Percentiles rank a stretch among this genome's conserved stretches.
These are phyloP conservation scores for Mastigias papua DNA, from an alignment of 30 jellyfish, hydroid and myxozoan genomes.

Conservation along the genomic window DNA sequence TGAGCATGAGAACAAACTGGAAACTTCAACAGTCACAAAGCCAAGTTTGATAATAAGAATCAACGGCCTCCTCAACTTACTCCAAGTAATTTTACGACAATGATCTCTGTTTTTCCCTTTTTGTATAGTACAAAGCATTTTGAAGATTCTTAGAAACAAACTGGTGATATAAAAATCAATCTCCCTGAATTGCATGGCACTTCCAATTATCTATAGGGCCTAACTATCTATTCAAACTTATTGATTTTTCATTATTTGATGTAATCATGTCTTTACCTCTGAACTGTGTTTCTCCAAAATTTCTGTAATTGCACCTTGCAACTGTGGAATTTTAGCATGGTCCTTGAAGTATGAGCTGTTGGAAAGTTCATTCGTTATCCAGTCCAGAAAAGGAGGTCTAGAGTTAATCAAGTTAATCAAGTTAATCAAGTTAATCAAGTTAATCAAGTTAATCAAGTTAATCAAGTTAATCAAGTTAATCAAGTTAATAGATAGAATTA, in stretches of 20 bases:
- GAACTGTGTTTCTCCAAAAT: constrained; percentile 42
- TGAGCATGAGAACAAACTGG: too few species aligned
- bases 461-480: not conserved
- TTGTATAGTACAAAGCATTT: too few species aligned
- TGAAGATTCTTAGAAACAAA: too few species aligned
- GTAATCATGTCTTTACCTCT: constrained; percentile 1
- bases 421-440: not conserved
- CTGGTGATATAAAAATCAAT: too few species aligned
- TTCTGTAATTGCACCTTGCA: constrained; percentile 29
- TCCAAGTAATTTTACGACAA: too few species aligned
- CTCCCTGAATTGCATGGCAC: too few species aligned
- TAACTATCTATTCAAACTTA: not conserved
- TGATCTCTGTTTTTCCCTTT: too few species aligned
- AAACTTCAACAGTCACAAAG: too few species aligned
- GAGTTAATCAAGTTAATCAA: not conserved
- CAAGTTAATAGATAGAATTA: not conserved
- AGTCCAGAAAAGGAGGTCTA: constrained; percentile 1
- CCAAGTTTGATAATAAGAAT: too few species aligned
- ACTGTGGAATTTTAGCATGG: not conserved
- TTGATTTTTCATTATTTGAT: not conserved
- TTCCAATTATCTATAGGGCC: too few species aligned
- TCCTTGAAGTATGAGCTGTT: not conserved
- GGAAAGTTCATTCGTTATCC: not conserved
- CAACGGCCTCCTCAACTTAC: too few species aligned
- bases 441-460: not conserved